phyloP scores from a whole-genome alignment of 1,140 invertebrate genomes.

The Heliconius eleuchia region DNA sequence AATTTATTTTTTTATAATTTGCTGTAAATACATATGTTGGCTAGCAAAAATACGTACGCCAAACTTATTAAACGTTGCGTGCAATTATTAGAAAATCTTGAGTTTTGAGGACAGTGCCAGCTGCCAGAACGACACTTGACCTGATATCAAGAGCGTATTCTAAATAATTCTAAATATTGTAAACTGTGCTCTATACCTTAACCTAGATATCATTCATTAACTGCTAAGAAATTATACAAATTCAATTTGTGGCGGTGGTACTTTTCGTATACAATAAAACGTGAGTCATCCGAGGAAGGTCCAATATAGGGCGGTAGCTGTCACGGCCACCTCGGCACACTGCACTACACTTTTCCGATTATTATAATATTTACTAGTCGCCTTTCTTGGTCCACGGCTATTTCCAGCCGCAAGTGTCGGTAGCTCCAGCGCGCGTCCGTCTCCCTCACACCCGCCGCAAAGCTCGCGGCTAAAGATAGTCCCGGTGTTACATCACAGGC shows the following conservation, averaged over 20 bases:
- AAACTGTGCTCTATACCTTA: slow-evolving; percentile 2
- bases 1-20: not conserved
- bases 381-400: slow-evolving; percentile 82
- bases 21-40: not conserved
- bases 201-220: slow-evolving; percentile 26
- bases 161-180: not conserved
- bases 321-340: slow-evolving; percentile 76
- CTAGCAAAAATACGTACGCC: not conserved
- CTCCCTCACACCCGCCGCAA: slow-evolving; percentile 57
- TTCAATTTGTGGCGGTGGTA: not conserved
- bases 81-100: slow-evolving; percentile 32
- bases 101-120: slow-evolving; percentile 32
- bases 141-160: slow-evolving; percentile 27
- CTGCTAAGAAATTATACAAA: not conserved
- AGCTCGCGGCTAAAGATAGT: slow-evolving; percentile 72
- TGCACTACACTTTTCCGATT: slow-evolving; percentile 81
- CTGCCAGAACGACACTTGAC: slow-evolving; percentile 36
- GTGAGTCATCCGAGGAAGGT: slow-evolving; percentile 41
- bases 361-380: slow-evolving; percentile 80
- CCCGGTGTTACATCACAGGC: slow-evolving; percentile 73
- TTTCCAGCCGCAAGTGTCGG: slow-evolving; percentile 75
- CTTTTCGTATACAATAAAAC: slow-evolving; percentile 40
- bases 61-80: slow-evolving; percentile 16
- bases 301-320: slow-evolving; percentile 49
- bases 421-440: slow-evolving; percentile 61